Conservation (phyloP, 2,797 vertebrate species). For the Tinamus major region DNA sequence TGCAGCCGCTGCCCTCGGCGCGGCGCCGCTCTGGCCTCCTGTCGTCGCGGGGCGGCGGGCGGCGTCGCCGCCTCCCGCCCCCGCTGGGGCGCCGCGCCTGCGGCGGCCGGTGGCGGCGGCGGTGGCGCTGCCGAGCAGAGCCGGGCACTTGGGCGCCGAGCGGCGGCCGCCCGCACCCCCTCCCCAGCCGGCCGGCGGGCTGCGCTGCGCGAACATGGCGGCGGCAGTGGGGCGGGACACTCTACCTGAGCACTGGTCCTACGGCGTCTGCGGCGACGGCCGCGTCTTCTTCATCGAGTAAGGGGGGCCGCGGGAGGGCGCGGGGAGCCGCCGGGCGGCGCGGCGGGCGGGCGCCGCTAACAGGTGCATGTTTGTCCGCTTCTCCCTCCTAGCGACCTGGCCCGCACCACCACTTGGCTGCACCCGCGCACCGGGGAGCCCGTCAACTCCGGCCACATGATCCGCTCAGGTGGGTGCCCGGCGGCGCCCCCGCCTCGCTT, state of each 20-base stretch:
- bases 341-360: constrained; percentile 75
- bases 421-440: constrained; percentile 95
- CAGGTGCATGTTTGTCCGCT: constrained; percentile 86
- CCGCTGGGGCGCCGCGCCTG: neutral
- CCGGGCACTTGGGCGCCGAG: constrained; percentile 8
- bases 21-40: too few species aligned
- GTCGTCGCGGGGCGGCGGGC: neutral
- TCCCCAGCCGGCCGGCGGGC: constrained; percentile 64
- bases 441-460: constrained; percentile 98
- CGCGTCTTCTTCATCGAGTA: constrained; percentile 97
- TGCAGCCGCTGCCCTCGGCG: neutral
- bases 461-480: constrained; percentile 90
- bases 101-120: neutral
- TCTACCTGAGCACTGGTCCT: constrained; percentile 95
- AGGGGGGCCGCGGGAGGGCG: constrained; percentile 54
- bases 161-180: constrained; percentile 12
- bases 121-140: constrained; percentile 58
- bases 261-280: constrained; percentile 93
- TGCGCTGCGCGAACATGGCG: constrained; percentile 89
- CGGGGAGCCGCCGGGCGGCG: neutral
- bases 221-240: constrained; percentile 93
- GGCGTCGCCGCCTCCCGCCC: neutral
- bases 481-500: neutral
- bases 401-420: constrained; percentile 91
- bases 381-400: constrained; percentile 87